A percentile compares a stretch with the other conserved stretches of the same genome.
Evolutionary conservation across 2,888 invertebrate genomes (phyloP).

Genomic region (Rhagonycha fulva): DNA sequence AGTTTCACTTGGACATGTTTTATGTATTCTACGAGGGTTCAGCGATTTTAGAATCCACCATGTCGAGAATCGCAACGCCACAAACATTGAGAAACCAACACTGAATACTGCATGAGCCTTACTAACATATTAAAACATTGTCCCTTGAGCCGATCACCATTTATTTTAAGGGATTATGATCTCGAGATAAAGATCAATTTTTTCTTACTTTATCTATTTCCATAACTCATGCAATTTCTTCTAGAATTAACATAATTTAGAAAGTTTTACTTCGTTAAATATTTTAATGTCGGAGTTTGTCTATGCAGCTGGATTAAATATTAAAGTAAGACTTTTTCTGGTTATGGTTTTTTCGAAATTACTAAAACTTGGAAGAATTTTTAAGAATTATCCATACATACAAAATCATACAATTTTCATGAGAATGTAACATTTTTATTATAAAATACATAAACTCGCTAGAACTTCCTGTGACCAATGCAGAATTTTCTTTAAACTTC

Average conservation of each 20-base stretch:
- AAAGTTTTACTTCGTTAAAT: constrained; percentile 7
- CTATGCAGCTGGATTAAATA: not conserved
- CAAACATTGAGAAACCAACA: constrained; percentile 20
- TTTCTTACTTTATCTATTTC: constrained; percentile 2
- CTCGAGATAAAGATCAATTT: constrained; percentile 15
- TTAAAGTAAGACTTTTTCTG: not conserved
- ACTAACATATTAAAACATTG: constrained; percentile 28
- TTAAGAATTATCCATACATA: no score
- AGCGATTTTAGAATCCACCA: constrained; percentile 20
- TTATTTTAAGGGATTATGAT: constrained; percentile 21
- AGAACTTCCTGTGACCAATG: no score
- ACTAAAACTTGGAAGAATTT: not conserved
- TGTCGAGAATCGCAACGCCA: constrained; percentile 23
- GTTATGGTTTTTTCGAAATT: not conserved
- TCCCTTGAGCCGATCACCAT: constrained; percentile 14
- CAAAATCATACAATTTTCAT: no score
- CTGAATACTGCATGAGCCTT: constrained; percentile 30
- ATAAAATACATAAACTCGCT: no score
- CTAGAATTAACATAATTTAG: not conserved
- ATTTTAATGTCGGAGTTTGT: not conserved
- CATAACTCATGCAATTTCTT: not conserved
- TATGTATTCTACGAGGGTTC: constrained; percentile 23
- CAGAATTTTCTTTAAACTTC: no score
- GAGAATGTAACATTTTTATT: no score
- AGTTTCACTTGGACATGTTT: constrained; percentile 28